A percentile compares a stretch with the other conserved stretches of the same genome.
Evolutionary conservation across 92 coral and sea anemone genomes (phyloP).

Genomic region (Epizoanthus illoricatus): DNA sequence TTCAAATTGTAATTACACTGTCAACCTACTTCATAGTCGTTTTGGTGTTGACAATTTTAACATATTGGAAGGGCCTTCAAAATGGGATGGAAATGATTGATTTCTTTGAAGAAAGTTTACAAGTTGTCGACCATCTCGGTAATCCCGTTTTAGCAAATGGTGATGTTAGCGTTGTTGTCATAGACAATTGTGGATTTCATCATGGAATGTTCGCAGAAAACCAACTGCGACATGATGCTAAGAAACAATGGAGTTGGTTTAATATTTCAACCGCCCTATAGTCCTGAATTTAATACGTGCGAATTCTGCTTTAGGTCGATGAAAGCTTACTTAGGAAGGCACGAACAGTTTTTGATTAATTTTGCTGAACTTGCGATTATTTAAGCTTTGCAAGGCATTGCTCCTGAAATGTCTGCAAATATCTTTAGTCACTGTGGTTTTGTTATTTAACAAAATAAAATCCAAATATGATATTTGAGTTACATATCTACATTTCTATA

Average conservation of each 20-base stretch:
- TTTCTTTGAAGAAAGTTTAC: constrained; percentile 45
- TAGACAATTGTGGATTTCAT: constrained; percentile 22
- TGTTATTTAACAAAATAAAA: no score
- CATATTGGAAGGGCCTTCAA: constrained; percentile 52
- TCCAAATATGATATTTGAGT: no score
- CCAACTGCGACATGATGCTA: no score
- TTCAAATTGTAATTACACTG: constrained; percentile 49
- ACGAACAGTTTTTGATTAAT: constrained; percentile 48
- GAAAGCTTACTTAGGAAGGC: constrained; percentile 44
- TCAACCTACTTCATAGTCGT: constrained; percentile 53
- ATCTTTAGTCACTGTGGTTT: no score
- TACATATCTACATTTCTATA: no score
- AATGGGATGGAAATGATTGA: constrained; percentile 58
- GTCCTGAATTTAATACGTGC: no score
- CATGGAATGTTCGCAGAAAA: no score
- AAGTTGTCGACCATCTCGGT: constrained; percentile 41
- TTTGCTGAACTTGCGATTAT: constrained; percentile 50
- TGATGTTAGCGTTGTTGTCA: constrained; percentile 38
- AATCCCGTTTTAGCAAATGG: constrained; percentile 44
- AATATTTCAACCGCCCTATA: no score
- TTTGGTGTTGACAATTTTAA: constrained; percentile 48
- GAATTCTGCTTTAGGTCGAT: not conserved
- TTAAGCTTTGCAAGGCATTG: constrained; percentile 30
- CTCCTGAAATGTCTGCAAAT: no score
- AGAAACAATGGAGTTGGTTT: no score